Evolutionary conservation across 1,140 invertebrate genomes (phyloP).

Genomic region (Oscheius sp.): DNA sequence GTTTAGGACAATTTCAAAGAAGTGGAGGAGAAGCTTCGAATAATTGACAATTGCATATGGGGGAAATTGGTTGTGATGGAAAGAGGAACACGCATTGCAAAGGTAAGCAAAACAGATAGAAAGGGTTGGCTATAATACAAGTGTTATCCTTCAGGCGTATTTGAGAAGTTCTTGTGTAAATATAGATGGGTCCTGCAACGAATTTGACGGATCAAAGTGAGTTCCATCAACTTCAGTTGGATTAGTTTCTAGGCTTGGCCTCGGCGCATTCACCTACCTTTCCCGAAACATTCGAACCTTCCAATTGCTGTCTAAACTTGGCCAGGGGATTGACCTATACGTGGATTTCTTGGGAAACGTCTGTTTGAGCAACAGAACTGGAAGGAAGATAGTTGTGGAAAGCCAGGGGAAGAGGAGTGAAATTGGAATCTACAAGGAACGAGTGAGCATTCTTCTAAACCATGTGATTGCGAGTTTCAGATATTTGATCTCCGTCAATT

Average conservation of each 20-base stretch:
- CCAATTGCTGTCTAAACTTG: neutral
- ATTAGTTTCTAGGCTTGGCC: neutral
- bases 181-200: neutral
- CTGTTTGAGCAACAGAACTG: neutral
- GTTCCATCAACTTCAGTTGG: too few relatives aligned
- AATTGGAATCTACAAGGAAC: neutral
- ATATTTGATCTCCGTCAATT: neutral
- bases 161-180: neutral
- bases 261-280: neutral
- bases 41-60: constrained; percentile 5
- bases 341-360: constrained; percentile 1
- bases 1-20: neutral
- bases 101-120: too few relatives aligned
- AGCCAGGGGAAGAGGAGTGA: neutral
- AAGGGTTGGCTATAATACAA: too few relatives aligned
- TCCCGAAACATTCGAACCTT: neutral
- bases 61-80: neutral
- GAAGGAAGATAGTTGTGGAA: constrained; percentile 1
- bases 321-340: neutral
- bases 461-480: neutral
- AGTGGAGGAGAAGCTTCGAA: constrained; percentile 3
- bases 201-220: constrained; percentile 2
- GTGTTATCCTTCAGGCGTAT: neutral
- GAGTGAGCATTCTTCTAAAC: neutral
- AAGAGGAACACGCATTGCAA: neutral